Percentiles rank a stretch among this genome's conserved stretches.
Conservation (phyloP, 2,113 vertebrate species). For the Grantiella picta region DNA sequence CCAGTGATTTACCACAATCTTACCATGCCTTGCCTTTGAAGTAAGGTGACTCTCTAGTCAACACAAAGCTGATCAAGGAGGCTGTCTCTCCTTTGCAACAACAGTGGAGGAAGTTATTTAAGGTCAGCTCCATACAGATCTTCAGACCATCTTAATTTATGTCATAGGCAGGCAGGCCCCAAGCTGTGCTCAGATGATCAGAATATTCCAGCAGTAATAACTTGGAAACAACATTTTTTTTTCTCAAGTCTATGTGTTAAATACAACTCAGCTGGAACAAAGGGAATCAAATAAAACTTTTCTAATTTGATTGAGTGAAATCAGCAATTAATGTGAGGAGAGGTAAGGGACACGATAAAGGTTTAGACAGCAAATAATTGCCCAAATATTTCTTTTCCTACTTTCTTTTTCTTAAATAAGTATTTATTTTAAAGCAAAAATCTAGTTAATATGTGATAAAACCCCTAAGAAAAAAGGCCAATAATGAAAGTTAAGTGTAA, state of each 20-base stretch:
- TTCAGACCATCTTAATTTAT: slow-evolving; percentile 37
- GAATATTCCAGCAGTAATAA: slow-evolving; percentile 24
- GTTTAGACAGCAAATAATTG: not conserved
- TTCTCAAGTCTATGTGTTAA: not conserved
- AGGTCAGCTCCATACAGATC: slow-evolving; percentile 13
- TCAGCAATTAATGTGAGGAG: not conserved
- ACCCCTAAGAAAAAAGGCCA: not conserved
- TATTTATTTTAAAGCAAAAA: not conserved
- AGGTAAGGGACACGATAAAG: not conserved
- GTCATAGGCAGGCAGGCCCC: not conserved
- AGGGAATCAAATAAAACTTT: not conserved
- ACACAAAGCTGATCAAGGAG: slow-evolving; percentile 13
- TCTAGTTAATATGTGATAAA: not conserved
- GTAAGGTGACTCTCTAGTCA: slow-evolving; percentile 8
- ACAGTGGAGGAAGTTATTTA: slow-evolving; percentile 37
- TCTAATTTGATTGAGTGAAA: not conserved
- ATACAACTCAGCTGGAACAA: not conserved
- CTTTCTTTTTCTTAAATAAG: not conserved
- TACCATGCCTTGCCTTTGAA: not conserved
- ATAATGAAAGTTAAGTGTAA: not conserved
- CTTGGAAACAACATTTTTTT: slow-evolving; percentile 5
- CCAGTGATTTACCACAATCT: slow-evolving; percentile 2
- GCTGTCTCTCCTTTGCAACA: not conserved
- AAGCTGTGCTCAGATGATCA: slow-evolving; percentile 32
- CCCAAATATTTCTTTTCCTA: not conserved